Evolutionary conservation across 2,888 invertebrate genomes (phyloP).

Genomic region (Lamellibrachia satsuma): DNA sequence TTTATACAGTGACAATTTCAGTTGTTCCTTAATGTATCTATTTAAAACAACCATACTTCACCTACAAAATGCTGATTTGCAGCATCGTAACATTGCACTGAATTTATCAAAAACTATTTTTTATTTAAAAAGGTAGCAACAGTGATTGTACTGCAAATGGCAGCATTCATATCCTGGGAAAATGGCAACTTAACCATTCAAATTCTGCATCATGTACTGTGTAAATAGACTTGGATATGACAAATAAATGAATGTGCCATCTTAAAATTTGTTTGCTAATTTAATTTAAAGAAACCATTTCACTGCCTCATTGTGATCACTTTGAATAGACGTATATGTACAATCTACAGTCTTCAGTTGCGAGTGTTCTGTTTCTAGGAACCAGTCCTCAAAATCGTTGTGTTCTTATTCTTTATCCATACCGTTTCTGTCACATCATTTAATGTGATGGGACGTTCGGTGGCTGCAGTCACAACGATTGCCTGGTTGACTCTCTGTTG

Average conservation of each 20-base stretch:
- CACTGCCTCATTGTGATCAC: too few relatives aligned
- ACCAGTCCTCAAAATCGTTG: not conserved
- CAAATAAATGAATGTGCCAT: too few relatives aligned
- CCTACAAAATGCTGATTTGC: not conserved
- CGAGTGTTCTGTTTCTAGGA: too few relatives aligned
- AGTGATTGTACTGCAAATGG: not conserved
- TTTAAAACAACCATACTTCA: not conserved
- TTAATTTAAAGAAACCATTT: too few relatives aligned
- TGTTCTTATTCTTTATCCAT: not conserved
- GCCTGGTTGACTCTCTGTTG: not conserved
- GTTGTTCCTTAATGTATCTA: not conserved
- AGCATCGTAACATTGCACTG: not conserved
- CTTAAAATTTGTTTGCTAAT: too few relatives aligned
- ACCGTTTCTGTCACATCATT: not conserved
- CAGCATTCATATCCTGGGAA: too few relatives aligned
- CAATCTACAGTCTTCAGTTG: too few relatives aligned
- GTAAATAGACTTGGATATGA: too few relatives aligned
- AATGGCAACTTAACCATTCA: too few relatives aligned
- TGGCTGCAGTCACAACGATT: not conserved
- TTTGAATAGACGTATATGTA: too few relatives aligned
- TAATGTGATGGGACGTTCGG: not conserved
- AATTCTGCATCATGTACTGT: too few relatives aligned
- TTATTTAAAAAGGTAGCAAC: not conserved
- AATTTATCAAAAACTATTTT: not conserved
- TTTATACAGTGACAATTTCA: too few relatives aligned